Conservation (phyloP, 2,113 vertebrate genomes). For the Xiphophorus maculatus region DNA sequence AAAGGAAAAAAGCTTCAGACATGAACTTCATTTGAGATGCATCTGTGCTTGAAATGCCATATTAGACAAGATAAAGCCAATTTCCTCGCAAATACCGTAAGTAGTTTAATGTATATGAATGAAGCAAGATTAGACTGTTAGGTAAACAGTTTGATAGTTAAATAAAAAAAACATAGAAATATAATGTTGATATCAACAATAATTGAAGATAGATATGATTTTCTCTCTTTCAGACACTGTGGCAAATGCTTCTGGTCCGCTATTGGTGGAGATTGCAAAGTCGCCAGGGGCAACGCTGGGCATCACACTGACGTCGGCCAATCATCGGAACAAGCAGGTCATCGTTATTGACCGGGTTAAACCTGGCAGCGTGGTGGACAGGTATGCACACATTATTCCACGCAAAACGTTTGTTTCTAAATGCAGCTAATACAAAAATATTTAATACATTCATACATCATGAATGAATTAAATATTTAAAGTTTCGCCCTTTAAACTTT, state of each 20-base stretch:
- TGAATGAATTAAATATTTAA: too few species aligned
- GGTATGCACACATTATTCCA: constrained; percentile 73
- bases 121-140: neutral
- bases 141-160: neutral
- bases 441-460: too few species aligned
- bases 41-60: too few species aligned
- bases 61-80: too few species aligned
- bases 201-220: too few species aligned
- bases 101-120: too few species aligned
- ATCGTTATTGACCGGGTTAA: constrained; percentile 95
- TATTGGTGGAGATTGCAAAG: constrained; percentile 94
- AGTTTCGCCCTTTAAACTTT: too few species aligned
- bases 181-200: neutral
- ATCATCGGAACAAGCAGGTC: constrained; percentile 89
- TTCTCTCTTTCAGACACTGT: constrained; percentile 82
- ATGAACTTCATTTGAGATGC: too few species aligned
- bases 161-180: neutral
- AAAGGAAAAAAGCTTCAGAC: too few species aligned
- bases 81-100: too few species aligned
- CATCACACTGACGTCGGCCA: constrained; percentile 86
- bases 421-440: neutral
- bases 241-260: constrained; percentile 87
- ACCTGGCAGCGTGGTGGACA: constrained; percentile 94
- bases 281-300: constrained; percentile 88
- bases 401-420: neutral